Base-by-base conservation (phyloP, 30 jellyfish, hydroid and myxozoan genomes). In the Pelagia noctiluca region DNA sequence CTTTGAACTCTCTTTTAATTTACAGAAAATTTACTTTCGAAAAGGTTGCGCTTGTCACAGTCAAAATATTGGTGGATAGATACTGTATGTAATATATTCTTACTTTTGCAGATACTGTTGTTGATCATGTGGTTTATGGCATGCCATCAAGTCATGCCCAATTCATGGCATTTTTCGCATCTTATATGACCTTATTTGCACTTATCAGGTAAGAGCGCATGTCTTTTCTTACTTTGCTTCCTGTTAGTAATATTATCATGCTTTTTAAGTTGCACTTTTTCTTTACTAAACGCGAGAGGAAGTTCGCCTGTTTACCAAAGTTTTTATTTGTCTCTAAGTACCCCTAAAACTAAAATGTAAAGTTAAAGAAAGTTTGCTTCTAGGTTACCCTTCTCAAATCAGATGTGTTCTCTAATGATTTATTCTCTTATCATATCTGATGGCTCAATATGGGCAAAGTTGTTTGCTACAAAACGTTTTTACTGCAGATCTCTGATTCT, bases 121-220 rank as follows among this genome's bases (percentile, higher is more conserved):
- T 52, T 32, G 53, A 69, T 36, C 85, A 82, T 57, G 80, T 82
- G 38, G 73, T 78, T 22, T 90, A 86, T 89, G 99, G 99, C 29
- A 95, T 95, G 99, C 99, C 99, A 19, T 95, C 99, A 26, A 84
- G 94, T 66, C 99, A 95, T 80, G 85, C 99, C 19, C 99, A 95
- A 74, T 95, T 95, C 62, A 82, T 88, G 96, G 89, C 87, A 35
- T 95, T 95, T 72, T 89, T 95, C 77, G 85, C 97, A 3, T 72
- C 92, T 0, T 95, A 89, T 68, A 85, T 89, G 89, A 75, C 78
- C 12, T 88, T 89, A 30, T 95, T 89, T 75, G 95, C 95, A 7
- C 86, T 83, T 47, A 63, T 85, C 62, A 89, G 97, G 99, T 95
- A 62, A 25, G n/a, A n/a, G n/a, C n/a, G n/a, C n/a, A n/a, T n/a